Conservation (phyloP, 2,797 vertebrate genomes). For the Oceanodroma leucorhoa region DNA sequence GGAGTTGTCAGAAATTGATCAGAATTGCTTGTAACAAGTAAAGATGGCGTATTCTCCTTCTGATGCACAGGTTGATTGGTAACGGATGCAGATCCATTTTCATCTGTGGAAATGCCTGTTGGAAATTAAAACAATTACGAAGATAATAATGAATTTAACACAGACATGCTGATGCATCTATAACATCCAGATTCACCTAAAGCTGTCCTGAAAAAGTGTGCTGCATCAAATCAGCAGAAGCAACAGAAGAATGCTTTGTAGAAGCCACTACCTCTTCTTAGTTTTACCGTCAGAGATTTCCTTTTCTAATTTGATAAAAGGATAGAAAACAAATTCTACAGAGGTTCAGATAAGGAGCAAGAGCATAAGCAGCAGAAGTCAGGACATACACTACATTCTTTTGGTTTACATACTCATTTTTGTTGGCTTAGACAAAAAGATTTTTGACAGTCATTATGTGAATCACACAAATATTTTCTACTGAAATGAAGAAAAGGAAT, state of each 20-base stretch:
- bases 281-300: neutral
- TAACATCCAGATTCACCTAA: neutral
- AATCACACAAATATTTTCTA: neutral
- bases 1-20: constrained; percentile 91
- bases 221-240: neutral
- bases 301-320: neutral
- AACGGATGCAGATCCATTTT: constrained; percentile 77
- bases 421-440: neutral
- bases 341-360: neutral
- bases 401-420: neutral
- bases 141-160: neutral
- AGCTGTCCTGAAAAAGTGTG: neutral
- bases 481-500: neutral
- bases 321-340: neutral
- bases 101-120: constrained; percentile 75
- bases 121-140: constrained; percentile 7
- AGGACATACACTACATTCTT: neutral
- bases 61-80: constrained; percentile 84
- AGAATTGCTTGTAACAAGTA: constrained; percentile 82
- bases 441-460: neutral
- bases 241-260: neutral
- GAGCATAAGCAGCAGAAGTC: neutral
- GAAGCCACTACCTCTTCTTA: neutral
- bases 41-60: constrained; percentile 71
- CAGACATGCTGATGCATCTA: neutral